Evolutionary conservation across 2,888 invertebrate genomes (phyloP), one percentile per base, ranked within the genome.

Genomic region (Abrostola tripartita): DNA sequence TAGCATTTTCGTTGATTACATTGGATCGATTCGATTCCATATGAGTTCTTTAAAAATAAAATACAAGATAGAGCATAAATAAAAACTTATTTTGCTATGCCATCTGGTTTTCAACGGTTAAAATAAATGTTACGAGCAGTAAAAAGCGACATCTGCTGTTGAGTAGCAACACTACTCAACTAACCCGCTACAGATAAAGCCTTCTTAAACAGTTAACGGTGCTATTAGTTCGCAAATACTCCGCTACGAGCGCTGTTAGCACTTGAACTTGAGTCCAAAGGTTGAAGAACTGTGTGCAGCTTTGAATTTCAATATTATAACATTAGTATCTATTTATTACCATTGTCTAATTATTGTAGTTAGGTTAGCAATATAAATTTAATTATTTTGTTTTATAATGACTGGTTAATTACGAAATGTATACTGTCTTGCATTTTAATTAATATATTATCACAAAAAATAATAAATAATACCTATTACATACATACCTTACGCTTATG

Each of bases 81-180:
- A 24, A 24, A 24, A 24, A 24, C 24, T 24, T 24, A 24, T 5
- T 10, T 14, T 24, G 24, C 8, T 37, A 24, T n/a, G 63, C 52
- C 61, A 62, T 49, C 61, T 72, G 11, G 36, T 9, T 36, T 41
- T 11, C 9, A 49, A 36, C 54, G 50, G 61, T 44, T 14, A 24
- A 37, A 41, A 42, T 9, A n/a, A 1, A 7, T 38, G n/a, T 12
- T 0, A n/a, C 14, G 40, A 7, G 12, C 37, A 35, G 49, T 7
- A 1, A 11, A 36, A 0, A 65, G 51, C 12, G 78, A 50, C 78
- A 74, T 77, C 78, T 78, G 58, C 50, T 49, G 61, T 8, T 37
- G 42, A 77, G 44, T 60, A 63, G 64, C 38, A 44, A 53, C 42
- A 74, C 37, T 66, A 50, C 36, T 50, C 8, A 52, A 36, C 5